A percentile compares a stretch with the other conserved stretches of the same genome.
These are phyloP conservation scores for Melitaea athalia DNA, from an alignment of 2,888 invertebrate species.

Conservation along the genomic window DNA sequence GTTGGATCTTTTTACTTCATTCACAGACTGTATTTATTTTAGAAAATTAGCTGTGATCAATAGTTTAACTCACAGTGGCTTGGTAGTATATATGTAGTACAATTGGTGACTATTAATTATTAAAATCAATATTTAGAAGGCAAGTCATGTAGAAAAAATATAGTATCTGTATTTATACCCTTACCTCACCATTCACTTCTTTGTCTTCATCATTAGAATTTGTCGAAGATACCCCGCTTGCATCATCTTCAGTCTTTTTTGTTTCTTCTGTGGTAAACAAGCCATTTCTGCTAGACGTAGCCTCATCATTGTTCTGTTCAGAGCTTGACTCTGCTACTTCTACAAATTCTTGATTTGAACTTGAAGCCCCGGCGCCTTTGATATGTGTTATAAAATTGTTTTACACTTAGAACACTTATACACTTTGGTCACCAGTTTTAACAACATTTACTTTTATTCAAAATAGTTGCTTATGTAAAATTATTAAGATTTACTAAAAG, in stretches of 20 bases:
- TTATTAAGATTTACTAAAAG: too few relatives aligned
- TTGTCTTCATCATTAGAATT: slow-evolving; percentile 71
- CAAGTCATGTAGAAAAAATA: too few relatives aligned
- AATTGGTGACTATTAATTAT: too few relatives aligned
- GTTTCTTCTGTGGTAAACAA: slow-evolving; percentile 45
- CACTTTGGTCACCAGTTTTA: not conserved
- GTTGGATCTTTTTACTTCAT: too few relatives aligned
- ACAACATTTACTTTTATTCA: not conserved
- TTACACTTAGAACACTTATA: too few relatives aligned
- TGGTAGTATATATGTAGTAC: too few relatives aligned
- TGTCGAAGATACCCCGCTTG: slow-evolving; percentile 77
- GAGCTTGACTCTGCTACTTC: slow-evolving; percentile 66
- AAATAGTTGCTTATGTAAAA: too few relatives aligned
- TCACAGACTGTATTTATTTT: too few relatives aligned
- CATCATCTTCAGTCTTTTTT: slow-evolving; percentile 63
- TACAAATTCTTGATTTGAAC: slow-evolving; percentile 63
- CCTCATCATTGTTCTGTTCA: slow-evolving; percentile 55
- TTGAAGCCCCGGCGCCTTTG: slow-evolving; percentile 59
- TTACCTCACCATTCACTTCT: slow-evolving; percentile 74
- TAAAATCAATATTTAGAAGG: too few relatives aligned
- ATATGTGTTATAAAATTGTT: too few relatives aligned
- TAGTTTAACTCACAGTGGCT: too few relatives aligned
- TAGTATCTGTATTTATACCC: not conserved
- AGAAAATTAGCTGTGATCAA: too few relatives aligned
- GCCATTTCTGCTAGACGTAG: slow-evolving; percentile 68